phyloP scores from a whole-genome alignment of 2,888 invertebrate genomes.

The Diarsia dahlii region DNA sequence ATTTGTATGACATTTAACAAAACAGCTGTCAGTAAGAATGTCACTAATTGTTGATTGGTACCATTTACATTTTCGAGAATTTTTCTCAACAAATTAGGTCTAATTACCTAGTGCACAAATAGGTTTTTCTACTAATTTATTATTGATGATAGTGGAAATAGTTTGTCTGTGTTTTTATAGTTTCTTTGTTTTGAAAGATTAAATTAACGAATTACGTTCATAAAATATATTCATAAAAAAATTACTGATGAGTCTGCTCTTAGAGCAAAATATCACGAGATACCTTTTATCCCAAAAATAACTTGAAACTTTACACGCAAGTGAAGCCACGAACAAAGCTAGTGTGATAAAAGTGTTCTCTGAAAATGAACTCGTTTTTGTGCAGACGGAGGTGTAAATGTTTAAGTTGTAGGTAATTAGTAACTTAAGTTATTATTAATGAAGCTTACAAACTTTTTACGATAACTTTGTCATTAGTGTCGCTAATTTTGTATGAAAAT shows the following conservation, averaged over 20 bases:
- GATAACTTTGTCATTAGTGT: constrained; percentile 3
- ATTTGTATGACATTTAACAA: constrained; percentile 9
- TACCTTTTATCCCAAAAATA: background rate
- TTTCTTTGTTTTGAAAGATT: background rate
- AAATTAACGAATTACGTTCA: background rate
- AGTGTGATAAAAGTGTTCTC: background rate
- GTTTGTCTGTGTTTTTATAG: background rate
- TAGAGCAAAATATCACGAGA: background rate
- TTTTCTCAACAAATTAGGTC: constrained; percentile 9
- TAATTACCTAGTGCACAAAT: constrained; percentile 9
- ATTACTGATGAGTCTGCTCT: background rate
- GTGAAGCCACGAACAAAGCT: background rate
- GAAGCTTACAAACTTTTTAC: background rate
- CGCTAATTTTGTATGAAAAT: background rate
- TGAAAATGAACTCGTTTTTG: background rate
- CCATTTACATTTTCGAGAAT: constrained; percentile 4
- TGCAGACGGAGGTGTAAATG: constrained; percentile 8
- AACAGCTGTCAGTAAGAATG: constrained; percentile 28
- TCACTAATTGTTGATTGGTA: constrained; percentile 18
- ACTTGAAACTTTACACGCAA: background rate
- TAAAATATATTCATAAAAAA: background rate
- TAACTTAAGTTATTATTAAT: background rate
- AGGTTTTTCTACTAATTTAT: background rate
- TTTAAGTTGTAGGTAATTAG: constrained; percentile 7
- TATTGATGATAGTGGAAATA: background rate